Evolutionary conservation across 2,888 invertebrate genomes (phyloP).

Genomic region (Cybosia mesomella): DNA sequence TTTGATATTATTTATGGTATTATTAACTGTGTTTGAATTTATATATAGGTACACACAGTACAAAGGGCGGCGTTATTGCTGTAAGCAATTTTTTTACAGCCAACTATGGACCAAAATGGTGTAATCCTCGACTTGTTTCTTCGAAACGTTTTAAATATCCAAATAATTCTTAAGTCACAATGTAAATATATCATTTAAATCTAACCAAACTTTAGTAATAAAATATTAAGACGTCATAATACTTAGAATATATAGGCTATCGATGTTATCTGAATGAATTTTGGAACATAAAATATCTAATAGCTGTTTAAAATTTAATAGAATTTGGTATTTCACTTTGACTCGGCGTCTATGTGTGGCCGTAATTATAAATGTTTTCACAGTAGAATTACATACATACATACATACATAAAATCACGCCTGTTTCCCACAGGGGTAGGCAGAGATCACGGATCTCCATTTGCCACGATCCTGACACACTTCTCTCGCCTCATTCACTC

Average conservation of each 20-base stretch:
- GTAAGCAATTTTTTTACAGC: no score
- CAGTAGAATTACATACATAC: no score
- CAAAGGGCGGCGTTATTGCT: no score
- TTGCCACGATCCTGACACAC: no score
- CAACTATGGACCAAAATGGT: background rate
- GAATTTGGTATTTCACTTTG: slow-evolving; percentile 29
- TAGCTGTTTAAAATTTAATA: slow-evolving; percentile 41
- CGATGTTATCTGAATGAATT: slow-evolving; percentile 47
- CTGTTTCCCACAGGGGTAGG: no score
- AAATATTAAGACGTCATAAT: slow-evolving; percentile 48
- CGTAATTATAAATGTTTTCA: slow-evolving; percentile 17
- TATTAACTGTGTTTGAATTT: no score
- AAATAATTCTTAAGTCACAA: slow-evolving; percentile 32
- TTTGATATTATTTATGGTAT: no score
- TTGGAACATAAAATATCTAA: slow-evolving; percentile 35
- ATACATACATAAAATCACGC: no score
- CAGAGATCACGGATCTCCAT: no score
- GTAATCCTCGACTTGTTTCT: background rate
- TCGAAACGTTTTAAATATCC: slow-evolving; percentile 18
- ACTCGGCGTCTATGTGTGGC: slow-evolving; percentile 27
- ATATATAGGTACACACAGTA: no score
- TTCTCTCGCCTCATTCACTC: no score
- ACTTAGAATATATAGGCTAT: slow-evolving; percentile 30
- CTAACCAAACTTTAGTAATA: slow-evolving; percentile 39
- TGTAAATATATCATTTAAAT: slow-evolving; percentile 44